A percentile compares a stretch with the other conserved stretches of the same genome.
Conservation (phyloP, 2,888 invertebrate genomes). For the Pharmacophagus antenor region DNA sequence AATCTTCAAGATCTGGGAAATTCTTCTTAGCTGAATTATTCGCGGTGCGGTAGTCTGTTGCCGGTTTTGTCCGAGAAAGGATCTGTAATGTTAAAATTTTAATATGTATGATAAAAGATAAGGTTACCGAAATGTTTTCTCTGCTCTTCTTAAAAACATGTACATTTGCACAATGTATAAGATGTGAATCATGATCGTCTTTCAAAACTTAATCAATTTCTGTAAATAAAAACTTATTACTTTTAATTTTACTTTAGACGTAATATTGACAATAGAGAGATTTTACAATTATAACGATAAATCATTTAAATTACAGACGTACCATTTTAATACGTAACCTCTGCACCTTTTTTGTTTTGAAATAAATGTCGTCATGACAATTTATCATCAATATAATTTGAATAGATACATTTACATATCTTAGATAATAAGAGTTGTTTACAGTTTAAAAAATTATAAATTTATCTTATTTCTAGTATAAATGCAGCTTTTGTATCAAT, state of each 20-base stretch:
- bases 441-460: no score
- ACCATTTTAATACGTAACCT: not conserved
- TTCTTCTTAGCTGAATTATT: constrained; percentile 71
- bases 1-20: constrained; percentile 93
- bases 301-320: not conserved
- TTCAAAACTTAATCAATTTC: not conserved
- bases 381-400: not conserved
- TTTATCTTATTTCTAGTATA: no score
- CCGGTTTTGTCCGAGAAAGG: constrained; percentile 90
- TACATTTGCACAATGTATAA: not conserved
- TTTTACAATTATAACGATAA: no score
- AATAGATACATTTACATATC: not conserved
- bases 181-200: not conserved
- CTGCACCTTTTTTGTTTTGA: not conserved
- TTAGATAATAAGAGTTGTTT: not conserved
- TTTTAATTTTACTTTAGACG: no score
- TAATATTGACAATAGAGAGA: no score
- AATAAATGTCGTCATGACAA: not conserved
- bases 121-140: not conserved
- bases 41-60: constrained; percentile 72
- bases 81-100: constrained; percentile 77
- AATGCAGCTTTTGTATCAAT: no score
- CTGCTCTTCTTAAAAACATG: not conserved
- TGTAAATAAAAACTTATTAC: no score
- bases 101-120: not conserved